These are phyloP conservation scores for Recurvirostra avosetta DNA, from an alignment of 2,113 vertebrate species.

Conservation along the genomic window DNA sequence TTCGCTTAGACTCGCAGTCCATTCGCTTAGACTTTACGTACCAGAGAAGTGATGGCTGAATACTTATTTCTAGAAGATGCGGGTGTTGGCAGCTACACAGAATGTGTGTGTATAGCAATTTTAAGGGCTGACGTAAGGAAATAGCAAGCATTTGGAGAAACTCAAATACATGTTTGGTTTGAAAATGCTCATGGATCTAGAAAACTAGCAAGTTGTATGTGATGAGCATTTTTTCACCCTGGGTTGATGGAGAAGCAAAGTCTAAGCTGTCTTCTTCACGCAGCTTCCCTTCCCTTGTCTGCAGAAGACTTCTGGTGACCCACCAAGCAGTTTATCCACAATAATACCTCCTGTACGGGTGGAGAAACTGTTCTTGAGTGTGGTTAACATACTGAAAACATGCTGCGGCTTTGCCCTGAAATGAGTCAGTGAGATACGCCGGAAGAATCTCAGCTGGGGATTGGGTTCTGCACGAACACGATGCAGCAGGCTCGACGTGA, in stretches of 20 bases:
- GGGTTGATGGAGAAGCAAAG: neutral
- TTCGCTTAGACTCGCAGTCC: neutral
- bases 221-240: neutral
- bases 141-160: neutral
- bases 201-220: neutral
- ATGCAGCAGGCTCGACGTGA: neutral
- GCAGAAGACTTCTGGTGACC: neutral
- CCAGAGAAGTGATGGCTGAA: neutral
- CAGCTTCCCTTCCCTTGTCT: neutral
- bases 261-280: neutral
- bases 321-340: neutral
- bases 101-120: neutral
- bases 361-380: neutral
- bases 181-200: neutral
- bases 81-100: neutral
- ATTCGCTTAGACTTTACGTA: fast-evolving
- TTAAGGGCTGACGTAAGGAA: neutral
- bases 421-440: neutral
- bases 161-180: neutral
- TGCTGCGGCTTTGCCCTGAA: neutral
- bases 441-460: neutral
- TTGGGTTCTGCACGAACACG: neutral
- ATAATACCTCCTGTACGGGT: neutral
- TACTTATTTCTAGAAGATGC: neutral
- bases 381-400: neutral